Percentiles rank a stretch among this genome's conserved stretches.
Conservation (phyloP, 2,797 vertebrate genomes). For the Tenualosa thibaudeaui region DNA sequence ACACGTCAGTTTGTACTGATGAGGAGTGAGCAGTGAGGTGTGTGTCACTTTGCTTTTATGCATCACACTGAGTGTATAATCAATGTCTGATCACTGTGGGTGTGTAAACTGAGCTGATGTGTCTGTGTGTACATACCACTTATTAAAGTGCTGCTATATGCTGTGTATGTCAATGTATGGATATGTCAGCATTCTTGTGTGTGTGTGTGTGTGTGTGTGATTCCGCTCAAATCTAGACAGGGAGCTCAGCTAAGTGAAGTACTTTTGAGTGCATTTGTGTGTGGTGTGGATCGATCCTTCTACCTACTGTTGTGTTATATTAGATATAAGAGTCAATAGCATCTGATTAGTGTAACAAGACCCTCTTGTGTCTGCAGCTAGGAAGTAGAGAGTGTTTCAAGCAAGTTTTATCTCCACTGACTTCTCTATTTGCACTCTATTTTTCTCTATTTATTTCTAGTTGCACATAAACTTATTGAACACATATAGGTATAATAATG, state of each 20-base stretch:
- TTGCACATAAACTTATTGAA: neutral
- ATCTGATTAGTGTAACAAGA: neutral
- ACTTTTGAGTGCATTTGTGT: neutral
- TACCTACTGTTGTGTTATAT: neutral
- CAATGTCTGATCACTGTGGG: too few species aligned
- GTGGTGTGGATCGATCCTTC: neutral
- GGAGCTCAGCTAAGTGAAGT: neutral
- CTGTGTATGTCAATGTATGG: neutral
- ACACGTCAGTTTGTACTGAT: too few species aligned
- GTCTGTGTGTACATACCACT: neutral
- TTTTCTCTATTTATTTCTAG: too few species aligned
- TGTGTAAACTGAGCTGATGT: neutral
- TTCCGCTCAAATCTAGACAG: too few species aligned
- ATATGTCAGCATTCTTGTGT: neutral
- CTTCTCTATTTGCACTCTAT: neutral
- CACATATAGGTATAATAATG: neutral
- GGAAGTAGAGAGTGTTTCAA: neutral
- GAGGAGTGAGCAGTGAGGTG: too few species aligned
- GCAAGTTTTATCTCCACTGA: neutral
- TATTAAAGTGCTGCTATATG: too few species aligned
- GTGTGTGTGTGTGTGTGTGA: neutral
- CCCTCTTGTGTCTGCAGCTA: constrained; percentile 3
- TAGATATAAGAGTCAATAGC: neutral
- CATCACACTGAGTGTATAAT: too few species aligned
- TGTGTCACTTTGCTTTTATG: too few species aligned